phyloP scores from a whole-genome alignment of 2,888 invertebrate species.

The Drosophila heteroneura region DNA sequence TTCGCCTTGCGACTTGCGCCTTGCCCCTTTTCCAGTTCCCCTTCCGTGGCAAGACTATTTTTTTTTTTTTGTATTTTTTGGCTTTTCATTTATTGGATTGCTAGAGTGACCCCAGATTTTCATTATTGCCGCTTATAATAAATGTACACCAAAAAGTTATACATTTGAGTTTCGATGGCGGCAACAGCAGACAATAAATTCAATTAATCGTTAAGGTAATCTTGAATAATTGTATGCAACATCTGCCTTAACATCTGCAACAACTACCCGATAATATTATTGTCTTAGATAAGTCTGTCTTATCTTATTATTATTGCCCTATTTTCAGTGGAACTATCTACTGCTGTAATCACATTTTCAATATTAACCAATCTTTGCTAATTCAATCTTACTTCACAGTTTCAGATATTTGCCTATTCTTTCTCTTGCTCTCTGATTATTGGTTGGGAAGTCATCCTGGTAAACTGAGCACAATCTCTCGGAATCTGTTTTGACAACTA shows the following conservation, averaged over 20 bases:
- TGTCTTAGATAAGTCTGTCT: not conserved
- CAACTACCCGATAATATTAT: not conserved
- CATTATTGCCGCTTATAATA: slow-evolving; percentile 32
- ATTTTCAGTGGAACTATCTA: not conserved
- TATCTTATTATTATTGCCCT: not conserved
- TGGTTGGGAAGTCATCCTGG: not conserved
- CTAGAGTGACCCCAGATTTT: slow-evolving; percentile 72
- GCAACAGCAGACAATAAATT: slow-evolving; percentile 63
- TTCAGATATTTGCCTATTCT: not conserved
- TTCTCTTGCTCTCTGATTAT: too few species aligned
- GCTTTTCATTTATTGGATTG: slow-evolving; percentile 77
- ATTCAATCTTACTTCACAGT: not conserved
- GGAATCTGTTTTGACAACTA: not conserved
- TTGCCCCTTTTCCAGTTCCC: slow-evolving; percentile 7
- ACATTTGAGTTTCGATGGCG: slow-evolving; percentile 60
- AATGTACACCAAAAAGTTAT: slow-evolving; percentile 55
- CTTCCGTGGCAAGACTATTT: slow-evolving; percentile 15
- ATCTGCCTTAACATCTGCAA: not conserved
- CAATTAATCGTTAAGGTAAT: slow-evolving; percentile 56
- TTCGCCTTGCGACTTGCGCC: not conserved
- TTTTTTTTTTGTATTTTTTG: slow-evolving; percentile 22
- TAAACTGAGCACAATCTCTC: not conserved
- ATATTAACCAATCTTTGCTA: not conserved
- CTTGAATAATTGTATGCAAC: not conserved
- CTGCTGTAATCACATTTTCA: not conserved